Evolutionary conservation across 53 echinoderm and acorn worm genomes (phyloP).

Genomic region (Hippasteria phrygiana): DNA sequence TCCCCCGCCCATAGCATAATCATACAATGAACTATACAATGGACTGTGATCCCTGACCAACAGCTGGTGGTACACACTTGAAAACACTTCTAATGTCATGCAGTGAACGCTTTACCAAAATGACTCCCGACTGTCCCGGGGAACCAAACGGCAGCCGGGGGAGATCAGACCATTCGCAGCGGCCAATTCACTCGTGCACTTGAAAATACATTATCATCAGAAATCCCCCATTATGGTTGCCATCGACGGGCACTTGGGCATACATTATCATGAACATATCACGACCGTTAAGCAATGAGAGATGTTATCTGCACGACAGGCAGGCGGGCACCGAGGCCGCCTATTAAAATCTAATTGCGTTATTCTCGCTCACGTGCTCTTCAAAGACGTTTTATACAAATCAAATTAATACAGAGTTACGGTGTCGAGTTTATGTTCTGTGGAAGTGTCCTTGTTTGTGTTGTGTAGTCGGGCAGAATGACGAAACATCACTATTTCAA

Average conservation of each 20-base stretch:
- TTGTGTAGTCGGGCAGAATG: no score
- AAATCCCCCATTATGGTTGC: conserved; percentile 31
- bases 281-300: background rate
- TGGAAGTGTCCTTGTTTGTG: no score
- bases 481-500: no score
- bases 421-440: no score
- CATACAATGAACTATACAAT: no score
- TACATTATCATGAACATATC: background rate
- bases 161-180: background rate
- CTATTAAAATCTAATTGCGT: background rate
- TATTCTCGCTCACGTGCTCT: background rate
- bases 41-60: no score
- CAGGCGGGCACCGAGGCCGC: background rate
- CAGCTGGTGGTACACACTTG: no score
- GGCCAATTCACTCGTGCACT: conserved; percentile 32
- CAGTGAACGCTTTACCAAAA: no score
- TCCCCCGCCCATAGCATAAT: no score
- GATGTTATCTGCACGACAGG: background rate
- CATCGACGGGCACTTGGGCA: conserved; percentile 4
- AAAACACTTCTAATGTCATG: no score
- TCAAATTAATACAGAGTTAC: no score
- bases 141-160: background rate
- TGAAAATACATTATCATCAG: conserved; percentile 42
- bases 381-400: no score
- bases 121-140: background rate